Evolutionary conservation across 2,797 vertebrate genomes (phyloP).

Genomic region (Yasuhikotakia modesta): DNA sequence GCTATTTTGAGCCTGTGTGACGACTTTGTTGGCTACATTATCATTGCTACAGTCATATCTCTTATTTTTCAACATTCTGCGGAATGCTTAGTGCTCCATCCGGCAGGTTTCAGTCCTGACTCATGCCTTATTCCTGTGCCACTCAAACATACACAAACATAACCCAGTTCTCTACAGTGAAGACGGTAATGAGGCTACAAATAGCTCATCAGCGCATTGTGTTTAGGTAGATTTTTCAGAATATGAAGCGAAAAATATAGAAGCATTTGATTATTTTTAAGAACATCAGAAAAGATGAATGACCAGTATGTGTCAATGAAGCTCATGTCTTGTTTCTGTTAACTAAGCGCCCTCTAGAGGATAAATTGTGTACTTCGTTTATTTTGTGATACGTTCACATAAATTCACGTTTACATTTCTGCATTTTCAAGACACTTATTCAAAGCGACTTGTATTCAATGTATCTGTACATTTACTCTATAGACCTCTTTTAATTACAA

Average conservation of each 20-base stretch:
- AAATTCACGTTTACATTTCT: no score
- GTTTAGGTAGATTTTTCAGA: no score
- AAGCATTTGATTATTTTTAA: no score
- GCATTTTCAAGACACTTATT: no score
- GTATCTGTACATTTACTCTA: no score
- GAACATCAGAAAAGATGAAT: no score
- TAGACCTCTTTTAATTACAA: no score
- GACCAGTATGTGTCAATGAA: accelerated
- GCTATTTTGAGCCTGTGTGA: conserved; percentile 30
- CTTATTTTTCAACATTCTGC: background rate
- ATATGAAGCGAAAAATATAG: no score
- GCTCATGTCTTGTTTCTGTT: background rate
- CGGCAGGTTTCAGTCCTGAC: conserved; percentile 15
- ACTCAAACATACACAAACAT: conserved; percentile 23
- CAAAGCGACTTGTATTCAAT: no score
- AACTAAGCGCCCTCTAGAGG: background rate
- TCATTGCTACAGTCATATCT: background rate
- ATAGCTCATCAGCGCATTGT: conserved; percentile 9
- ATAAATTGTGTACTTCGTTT: background rate
- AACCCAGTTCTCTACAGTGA: background rate
- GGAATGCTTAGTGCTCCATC: conserved; percentile 16
- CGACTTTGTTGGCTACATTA: no score
- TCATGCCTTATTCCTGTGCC: conserved; percentile 31
- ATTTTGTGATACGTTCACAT: no score
- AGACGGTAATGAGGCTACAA: conserved; percentile 3